These are phyloP conservation scores for Apoderus coryli DNA, from an alignment of 2,888 invertebrate genomes.

Conservation along the genomic window DNA sequence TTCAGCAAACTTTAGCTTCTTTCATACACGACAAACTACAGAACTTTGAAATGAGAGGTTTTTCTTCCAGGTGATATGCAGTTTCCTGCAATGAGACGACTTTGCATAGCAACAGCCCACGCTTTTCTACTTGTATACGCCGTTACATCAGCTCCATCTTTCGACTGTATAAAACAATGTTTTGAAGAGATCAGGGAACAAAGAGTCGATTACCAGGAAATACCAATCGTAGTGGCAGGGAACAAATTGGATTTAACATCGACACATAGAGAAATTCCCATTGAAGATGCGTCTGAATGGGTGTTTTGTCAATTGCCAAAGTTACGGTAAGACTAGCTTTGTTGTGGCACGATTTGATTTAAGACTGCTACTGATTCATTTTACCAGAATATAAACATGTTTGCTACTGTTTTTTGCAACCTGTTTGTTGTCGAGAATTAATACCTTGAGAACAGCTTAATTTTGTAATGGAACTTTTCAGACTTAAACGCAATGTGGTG, in stretches of 20 bases:
- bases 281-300: constrained; percentile 73
- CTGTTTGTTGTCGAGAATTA: too few species aligned
- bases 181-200: constrained; percentile 74
- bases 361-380: too few species aligned
- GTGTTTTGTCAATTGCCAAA: constrained; percentile 61
- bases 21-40: too few species aligned
- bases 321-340: constrained; percentile 42
- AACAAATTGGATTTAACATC: constrained; percentile 69
- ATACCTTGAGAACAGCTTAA: too few species aligned
- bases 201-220: constrained; percentile 57
- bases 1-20: too few species aligned
- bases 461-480: too few species aligned
- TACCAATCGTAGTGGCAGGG: constrained; percentile 76
- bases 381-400: too few species aligned
- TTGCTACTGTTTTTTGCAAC: too few species aligned
- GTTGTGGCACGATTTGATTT: too few species aligned
- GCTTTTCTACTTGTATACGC: constrained; percentile 80
- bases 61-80: constrained; percentile 55
- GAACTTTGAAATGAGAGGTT: too few species aligned
- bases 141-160: constrained; percentile 57
- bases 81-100: constrained; percentile 79
- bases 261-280: constrained; percentile 53
- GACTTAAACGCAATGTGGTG: too few species aligned
- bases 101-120: constrained; percentile 77
- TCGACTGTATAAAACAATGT: constrained; percentile 56